Evolutionary conservation across 2,113 vertebrate species (phyloP).

Genomic region (Cryptomyrus ogoouensis): DNA sequence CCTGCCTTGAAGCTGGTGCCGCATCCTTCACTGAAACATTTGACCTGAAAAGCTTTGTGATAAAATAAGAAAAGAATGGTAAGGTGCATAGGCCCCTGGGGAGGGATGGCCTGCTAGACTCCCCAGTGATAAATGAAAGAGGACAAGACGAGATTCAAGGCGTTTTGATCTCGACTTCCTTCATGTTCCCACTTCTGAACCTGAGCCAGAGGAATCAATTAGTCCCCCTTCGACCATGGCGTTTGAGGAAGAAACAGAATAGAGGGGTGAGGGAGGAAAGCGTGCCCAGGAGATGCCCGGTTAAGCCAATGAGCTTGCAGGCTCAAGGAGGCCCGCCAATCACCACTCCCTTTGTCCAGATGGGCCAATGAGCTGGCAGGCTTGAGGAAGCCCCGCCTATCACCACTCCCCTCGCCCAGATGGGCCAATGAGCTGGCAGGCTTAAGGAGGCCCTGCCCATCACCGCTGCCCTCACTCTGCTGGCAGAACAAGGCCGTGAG

Average conservation of each 20-base stretch:
- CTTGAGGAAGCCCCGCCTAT: background rate
- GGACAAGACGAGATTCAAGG: background rate
- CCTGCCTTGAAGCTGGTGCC: background rate
- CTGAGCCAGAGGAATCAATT: background rate
- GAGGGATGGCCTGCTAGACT: background rate
- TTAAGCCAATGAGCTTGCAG: background rate
- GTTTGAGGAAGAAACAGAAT: background rate
- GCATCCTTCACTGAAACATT: background rate
- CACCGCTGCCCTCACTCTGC: background rate
- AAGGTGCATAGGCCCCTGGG: background rate
- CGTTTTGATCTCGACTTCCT: background rate
- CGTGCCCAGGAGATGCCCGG: background rate
- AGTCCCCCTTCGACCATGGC: background rate
- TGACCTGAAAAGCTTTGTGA: background rate
- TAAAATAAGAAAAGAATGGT: background rate
- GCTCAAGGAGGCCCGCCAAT: background rate
- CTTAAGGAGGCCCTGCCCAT: background rate
- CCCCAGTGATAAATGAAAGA: background rate
- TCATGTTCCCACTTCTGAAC: background rate
- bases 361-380: too few relatives aligned
- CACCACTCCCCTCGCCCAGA: background rate
- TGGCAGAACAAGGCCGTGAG: background rate
- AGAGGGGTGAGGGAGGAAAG: background rate
- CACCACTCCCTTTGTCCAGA: background rate
- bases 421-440: background rate